Evolutionary conservation across 1,140 invertebrate species (phyloP).

Genomic region (Drosophila willistoni): DNA sequence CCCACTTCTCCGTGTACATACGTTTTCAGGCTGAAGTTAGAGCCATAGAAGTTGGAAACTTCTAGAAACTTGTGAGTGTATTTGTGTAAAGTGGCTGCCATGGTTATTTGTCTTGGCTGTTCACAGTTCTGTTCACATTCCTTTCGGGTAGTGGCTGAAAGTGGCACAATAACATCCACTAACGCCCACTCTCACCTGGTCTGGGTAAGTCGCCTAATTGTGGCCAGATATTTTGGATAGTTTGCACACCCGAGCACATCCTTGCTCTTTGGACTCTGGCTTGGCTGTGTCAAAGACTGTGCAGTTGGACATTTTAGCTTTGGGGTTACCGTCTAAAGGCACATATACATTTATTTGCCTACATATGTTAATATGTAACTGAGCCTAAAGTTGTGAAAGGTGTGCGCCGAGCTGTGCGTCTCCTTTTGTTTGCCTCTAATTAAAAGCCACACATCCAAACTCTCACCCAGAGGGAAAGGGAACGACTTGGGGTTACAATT

Average conservation of each 20-base stretch:
- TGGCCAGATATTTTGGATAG: slow-evolving; percentile 48
- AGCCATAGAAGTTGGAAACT: slow-evolving; percentile 31
- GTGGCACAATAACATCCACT: slow-evolving; percentile 16
- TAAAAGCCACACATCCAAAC: slow-evolving; percentile 62
- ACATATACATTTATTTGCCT: background rate
- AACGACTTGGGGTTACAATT: slow-evolving; percentile 44
- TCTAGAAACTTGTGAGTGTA: slow-evolving; percentile 52
- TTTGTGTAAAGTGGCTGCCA: slow-evolving; percentile 47
- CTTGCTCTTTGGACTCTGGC: slow-evolving; percentile 30
- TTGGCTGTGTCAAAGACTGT: slow-evolving; percentile 39
- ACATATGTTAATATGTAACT: slow-evolving; percentile 70
- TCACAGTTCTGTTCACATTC: slow-evolving; percentile 9
- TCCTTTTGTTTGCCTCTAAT: slow-evolving; percentile 69
- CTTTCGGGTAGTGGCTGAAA: slow-evolving; percentile 12
- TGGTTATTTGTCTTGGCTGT: slow-evolving; percentile 44
- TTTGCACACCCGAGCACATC: slow-evolving; percentile 21
- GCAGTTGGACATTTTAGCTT: slow-evolving; percentile 47
- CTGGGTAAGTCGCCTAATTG: slow-evolving; percentile 57
- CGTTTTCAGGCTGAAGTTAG: background rate
- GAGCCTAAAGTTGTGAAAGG: slow-evolving; percentile 51
- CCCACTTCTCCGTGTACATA: slow-evolving; percentile 9
- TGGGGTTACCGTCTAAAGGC: slow-evolving; percentile 45
- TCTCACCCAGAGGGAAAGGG: background rate
- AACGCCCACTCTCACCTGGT: slow-evolving; percentile 30
- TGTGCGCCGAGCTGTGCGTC: slow-evolving; percentile 32